phyloP scores from a whole-genome alignment of 2,797 vertebrate genomes.

The Coluber constrictor region DNA sequence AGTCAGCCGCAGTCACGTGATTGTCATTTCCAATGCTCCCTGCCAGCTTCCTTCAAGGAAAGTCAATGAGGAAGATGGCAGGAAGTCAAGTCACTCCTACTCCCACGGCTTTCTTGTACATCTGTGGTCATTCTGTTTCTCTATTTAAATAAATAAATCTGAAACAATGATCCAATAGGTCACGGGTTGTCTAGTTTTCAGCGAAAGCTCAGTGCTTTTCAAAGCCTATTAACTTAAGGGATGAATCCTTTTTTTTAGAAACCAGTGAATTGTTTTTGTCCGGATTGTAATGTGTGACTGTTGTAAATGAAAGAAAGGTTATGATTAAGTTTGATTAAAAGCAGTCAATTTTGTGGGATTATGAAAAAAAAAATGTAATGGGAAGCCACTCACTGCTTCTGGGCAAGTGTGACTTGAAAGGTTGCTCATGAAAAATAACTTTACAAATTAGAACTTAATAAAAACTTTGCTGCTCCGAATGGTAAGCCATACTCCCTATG shows the following conservation, averaged over 20 bases:
- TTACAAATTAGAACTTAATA: conserved; percentile 76
- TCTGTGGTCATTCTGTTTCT: background rate
- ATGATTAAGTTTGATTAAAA: conserved; percentile 39
- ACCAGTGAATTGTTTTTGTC: background rate
- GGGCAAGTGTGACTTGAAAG: conserved; percentile 49
- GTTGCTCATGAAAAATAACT: conserved; percentile 71
- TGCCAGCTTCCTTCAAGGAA: background rate
- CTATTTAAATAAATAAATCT: background rate
- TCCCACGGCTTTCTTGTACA: background rate
- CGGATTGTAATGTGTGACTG: conserved; percentile 31
- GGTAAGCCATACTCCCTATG: conserved; percentile 75
- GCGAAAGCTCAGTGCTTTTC: background rate
- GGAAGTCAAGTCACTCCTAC: background rate
- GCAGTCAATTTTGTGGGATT: background rate
- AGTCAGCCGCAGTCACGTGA: background rate
- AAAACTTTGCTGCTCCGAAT: conserved; percentile 75
- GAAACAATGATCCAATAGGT: background rate
- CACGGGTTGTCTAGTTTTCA: background rate
- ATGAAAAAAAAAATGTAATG: conserved; percentile 15
- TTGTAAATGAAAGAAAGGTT: background rate
- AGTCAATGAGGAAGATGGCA: background rate
- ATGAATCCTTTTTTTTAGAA: background rate
- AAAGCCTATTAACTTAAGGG: background rate
- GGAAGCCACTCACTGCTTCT: conserved; percentile 34
- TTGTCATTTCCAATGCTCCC: background rate